phyloP scores from a whole-genome alignment of 2,797 vertebrate species.

The Buceros bicornis region DNA sequence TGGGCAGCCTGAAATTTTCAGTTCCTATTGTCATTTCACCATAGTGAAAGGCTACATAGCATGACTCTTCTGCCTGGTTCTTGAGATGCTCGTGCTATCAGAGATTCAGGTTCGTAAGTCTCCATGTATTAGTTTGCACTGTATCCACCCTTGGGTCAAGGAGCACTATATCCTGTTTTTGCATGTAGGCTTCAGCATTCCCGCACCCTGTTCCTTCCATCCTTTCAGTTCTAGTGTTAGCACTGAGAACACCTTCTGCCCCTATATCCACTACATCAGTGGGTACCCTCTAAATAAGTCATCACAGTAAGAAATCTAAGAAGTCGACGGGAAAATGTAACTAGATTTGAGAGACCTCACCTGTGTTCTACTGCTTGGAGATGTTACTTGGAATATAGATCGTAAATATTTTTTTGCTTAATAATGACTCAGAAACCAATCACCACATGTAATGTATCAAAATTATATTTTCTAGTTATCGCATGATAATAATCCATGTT shows the following conservation, averaged over 20 bases:
- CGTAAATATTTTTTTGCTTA: neutral
- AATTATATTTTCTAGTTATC: neutral
- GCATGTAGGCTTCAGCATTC: neutral
- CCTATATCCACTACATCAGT: neutral
- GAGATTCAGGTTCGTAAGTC: neutral
- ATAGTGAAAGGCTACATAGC: neutral
- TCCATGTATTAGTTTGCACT: neutral
- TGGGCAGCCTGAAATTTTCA: neutral
- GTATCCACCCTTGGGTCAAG: neutral
- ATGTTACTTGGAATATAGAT: neutral
- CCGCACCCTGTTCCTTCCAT: neutral
- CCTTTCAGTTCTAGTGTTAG: neutral
- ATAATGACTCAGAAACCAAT: neutral
- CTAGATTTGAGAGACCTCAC: neutral
- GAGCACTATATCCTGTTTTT: neutral
- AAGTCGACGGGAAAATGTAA: neutral
- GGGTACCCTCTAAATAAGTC: too few relatives aligned
- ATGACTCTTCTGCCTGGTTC: neutral
- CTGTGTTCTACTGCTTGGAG: neutral
- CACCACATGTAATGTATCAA: neutral
- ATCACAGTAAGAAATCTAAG: neutral
- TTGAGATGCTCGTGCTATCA: neutral
- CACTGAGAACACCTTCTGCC: neutral
- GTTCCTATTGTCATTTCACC: neutral
- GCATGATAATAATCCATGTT: neutral